phyloP scores from a whole-genome alignment of 2,113 vertebrate species.

The Forbesichthys papilliferus region DNA sequence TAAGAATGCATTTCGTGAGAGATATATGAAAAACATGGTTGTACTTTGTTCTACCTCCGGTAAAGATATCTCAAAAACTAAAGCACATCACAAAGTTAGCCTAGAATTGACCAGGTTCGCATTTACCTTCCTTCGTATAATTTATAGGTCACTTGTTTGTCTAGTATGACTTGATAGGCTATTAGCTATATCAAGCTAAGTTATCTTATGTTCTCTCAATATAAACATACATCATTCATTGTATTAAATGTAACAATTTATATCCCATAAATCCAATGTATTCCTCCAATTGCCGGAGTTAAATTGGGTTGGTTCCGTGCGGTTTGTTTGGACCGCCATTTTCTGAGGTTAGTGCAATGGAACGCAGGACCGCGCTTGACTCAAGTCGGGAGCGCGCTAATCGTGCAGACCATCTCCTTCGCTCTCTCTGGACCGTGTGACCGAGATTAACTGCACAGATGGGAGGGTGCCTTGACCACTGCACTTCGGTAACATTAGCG shows the following conservation, averaged over 20 bases:
- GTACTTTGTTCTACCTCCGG: too few relatives aligned
- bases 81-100: too few relatives aligned
- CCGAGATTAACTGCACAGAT: conserved; percentile 63
- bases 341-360: conserved; percentile 70
- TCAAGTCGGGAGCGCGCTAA: conserved; percentile 67
- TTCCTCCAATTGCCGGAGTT: not conserved
- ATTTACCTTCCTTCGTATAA: too few relatives aligned
- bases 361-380: conserved; percentile 60
- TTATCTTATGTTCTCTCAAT: too few relatives aligned
- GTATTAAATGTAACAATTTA: not conserved
- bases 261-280: not conserved
- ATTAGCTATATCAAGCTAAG: too few relatives aligned
- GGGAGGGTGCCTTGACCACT: conserved; percentile 55
- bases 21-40: too few relatives aligned
- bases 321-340: conserved; percentile 82
- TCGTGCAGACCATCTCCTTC: conserved; percentile 69
- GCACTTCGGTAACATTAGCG: conserved; percentile 54
- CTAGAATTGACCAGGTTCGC: too few relatives aligned
- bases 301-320: not conserved
- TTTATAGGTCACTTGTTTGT: too few relatives aligned
- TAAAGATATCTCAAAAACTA: too few relatives aligned
- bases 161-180: too few relatives aligned
- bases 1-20: too few relatives aligned
- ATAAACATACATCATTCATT: too few relatives aligned
- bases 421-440: conserved; percentile 30